phyloP scores from a whole-genome alignment of 2,888 invertebrate genomes.

The Oligia fasciuncula region DNA sequence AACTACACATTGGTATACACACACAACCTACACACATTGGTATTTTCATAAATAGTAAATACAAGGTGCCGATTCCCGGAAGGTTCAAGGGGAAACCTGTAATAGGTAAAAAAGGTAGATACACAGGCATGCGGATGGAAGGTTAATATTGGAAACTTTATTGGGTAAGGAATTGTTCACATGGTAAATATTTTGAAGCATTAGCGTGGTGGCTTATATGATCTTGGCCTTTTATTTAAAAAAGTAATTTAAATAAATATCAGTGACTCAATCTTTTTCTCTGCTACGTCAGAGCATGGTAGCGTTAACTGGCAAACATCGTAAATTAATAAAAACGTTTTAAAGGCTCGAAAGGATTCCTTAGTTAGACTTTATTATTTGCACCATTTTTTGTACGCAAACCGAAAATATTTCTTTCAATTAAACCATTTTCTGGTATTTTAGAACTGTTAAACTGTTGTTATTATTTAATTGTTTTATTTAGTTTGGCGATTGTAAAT shows the following conservation, averaged over 20 bases:
- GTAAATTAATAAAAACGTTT: constrained; percentile 10
- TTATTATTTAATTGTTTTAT: no score
- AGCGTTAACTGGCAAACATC: background rate
- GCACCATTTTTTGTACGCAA: background rate
- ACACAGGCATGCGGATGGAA: no score
- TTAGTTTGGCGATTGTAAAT: background rate
- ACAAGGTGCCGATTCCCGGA: background rate
- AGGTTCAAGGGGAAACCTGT: constrained; percentile 3
- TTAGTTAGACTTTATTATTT: background rate
- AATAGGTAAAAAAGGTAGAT: background rate
- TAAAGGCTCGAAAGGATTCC: background rate
- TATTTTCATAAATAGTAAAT: background rate
- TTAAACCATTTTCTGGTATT: background rate
- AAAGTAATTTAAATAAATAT: no score
- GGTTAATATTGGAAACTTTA: constrained; percentile 26
- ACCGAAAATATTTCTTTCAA: background rate
- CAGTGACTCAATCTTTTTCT: background rate
- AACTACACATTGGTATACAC: background rate
- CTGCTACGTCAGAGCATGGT: background rate
- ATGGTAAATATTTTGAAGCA: background rate
- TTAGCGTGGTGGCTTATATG: background rate
- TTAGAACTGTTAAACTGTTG: no score
- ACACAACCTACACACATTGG: background rate
- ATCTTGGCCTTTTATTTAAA: background rate
- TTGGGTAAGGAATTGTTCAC: background rate